Evolutionary conservation across 2,888 invertebrate species (phyloP).

Genomic region (Cheilosia vulpina): DNA sequence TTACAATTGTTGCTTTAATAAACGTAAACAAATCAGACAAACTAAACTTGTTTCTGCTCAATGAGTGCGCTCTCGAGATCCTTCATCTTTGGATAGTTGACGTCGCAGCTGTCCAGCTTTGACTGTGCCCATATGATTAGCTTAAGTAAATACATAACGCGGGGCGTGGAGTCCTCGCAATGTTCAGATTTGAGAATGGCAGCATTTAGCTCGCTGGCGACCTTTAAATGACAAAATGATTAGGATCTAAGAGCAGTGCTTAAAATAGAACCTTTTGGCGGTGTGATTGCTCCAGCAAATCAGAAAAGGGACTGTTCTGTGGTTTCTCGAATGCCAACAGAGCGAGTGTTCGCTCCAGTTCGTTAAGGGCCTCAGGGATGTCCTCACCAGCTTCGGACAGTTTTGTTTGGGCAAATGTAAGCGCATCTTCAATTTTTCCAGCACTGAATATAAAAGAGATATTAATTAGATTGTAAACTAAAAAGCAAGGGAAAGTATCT

Average conservation of each 20-base stretch:
- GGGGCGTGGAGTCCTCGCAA: constrained; percentile 94
- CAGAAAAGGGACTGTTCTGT: constrained; percentile 96
- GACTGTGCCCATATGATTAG: constrained; percentile 98
- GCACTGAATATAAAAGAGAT: constrained; percentile 83
- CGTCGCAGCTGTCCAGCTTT: constrained; percentile 96
- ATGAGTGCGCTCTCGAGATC: constrained; percentile 94
- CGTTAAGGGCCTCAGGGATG: constrained; percentile 87
- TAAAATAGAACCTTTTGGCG: constrained; percentile 90
- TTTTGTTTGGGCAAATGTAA: constrained; percentile 94
- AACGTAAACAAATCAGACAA: constrained; percentile 84
- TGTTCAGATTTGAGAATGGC: constrained; percentile 98
- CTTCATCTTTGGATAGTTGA: constrained; percentile 98
- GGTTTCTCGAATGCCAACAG: constrained; percentile 98
- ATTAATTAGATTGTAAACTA: background rate
- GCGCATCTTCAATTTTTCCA: constrained; percentile 92
- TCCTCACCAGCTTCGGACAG: constrained; percentile 93
- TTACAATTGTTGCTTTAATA: constrained; percentile 23
- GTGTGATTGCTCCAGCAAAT: constrained; percentile 95
- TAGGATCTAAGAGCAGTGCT: background rate
- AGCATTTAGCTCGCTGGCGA: constrained; percentile 98
- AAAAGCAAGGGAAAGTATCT: no score
- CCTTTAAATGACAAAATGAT: constrained; percentile 84
- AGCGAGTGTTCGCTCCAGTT: constrained; percentile 96
- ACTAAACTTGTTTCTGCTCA: constrained; percentile 84
- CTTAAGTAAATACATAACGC: constrained; percentile 95